Evolutionary conservation across 53 echinoderm and acorn worm species (phyloP), one percentile per base, ranked within the genome.

Genomic region (Henricia sp.): DNA sequence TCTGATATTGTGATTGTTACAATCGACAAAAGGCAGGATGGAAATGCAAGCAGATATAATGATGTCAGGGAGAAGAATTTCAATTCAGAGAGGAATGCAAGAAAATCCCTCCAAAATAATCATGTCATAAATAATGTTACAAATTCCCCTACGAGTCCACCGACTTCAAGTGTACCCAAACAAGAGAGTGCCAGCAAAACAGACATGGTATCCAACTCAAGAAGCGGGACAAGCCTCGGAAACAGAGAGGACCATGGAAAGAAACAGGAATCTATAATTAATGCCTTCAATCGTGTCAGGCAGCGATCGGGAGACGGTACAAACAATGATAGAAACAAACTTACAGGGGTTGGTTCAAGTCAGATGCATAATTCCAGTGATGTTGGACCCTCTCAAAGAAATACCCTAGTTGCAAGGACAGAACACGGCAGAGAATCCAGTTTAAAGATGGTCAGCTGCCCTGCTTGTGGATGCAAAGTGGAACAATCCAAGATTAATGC

Each of bases 241-340:
- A 35, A 11, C 24, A 32, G 63, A 38, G 76, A 58, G 26, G 59
- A 39, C 39, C 27, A 27, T 37, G 59, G 57, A 6, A 40, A 40
- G 19, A 76, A 76, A 40, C 78, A 78, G 46, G 78, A 78, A 44
- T 78, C 78, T 50, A 78, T 78, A 30, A 21, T 78, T 29, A 64
- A 78, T 20, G 64, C 46, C 62, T 78, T 78, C 63, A 62, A 48
- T 32, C 63, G 63, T 32, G 29, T 78, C 33, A 64, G 78, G 42
- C 58, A 59, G 59, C 39, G 44, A 46, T 78, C 78, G 2, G 78
- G 50, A 37, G 59, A 77, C 23, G 17, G 3, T 4, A 28, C 21
- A 63, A 35, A 4, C 30, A 42, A 38, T n/a, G 6, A 16, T n/a
- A 29, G 73, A 30, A 25, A 21, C 28, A 48, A 71, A n/a, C n/a